Evolutionary conservation across 2,797 vertebrate genomes (phyloP).

Genomic region (Lithobates sylvaticus): DNA sequence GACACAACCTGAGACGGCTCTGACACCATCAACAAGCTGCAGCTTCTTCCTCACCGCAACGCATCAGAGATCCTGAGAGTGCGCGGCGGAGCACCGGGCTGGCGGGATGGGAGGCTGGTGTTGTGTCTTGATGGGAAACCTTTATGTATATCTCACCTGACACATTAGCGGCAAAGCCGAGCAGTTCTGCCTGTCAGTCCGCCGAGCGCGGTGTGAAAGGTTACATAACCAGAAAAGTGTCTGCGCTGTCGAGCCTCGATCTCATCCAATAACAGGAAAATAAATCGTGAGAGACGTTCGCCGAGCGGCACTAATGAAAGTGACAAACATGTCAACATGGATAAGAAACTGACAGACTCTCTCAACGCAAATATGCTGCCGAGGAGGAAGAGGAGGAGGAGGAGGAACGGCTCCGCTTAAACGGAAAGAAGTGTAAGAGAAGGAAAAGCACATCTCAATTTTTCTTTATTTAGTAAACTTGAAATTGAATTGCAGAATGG

Average conservation of each 20-base stretch:
- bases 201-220: conserved; percentile 24
- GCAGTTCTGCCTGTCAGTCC: conserved; percentile 33
- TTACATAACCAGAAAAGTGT: conserved; percentile 42
- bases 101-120: background rate
- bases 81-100: background rate
- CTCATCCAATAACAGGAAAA: conserved; percentile 36
- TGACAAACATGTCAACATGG: conserved; percentile 35
- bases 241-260: conserved; percentile 13
- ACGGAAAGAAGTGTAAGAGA: too few relatives aligned
- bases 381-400: background rate
- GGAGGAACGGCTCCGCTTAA: too few relatives aligned
- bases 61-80: background rate
- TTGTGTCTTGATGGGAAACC: conserved; percentile 23
- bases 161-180: conserved; percentile 5
- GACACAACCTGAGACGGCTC: background rate
- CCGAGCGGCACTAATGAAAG: conserved; percentile 36
- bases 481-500: too few relatives aligned
- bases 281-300: conserved; percentile 14
- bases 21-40: background rate
- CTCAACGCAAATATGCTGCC: background rate
- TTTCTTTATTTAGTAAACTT: too few relatives aligned
- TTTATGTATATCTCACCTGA: conserved; percentile 50
- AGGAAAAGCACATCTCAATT: too few relatives aligned
- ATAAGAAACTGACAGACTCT: conserved; percentile 13
- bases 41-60: background rate